A percentile compares a stretch with the other conserved stretches of the same genome.
These are phyloP conservation scores for Drosophila nr. perissopoda DNA, from an alignment of 2,888 invertebrate species.

Conservation along the genomic window DNA sequence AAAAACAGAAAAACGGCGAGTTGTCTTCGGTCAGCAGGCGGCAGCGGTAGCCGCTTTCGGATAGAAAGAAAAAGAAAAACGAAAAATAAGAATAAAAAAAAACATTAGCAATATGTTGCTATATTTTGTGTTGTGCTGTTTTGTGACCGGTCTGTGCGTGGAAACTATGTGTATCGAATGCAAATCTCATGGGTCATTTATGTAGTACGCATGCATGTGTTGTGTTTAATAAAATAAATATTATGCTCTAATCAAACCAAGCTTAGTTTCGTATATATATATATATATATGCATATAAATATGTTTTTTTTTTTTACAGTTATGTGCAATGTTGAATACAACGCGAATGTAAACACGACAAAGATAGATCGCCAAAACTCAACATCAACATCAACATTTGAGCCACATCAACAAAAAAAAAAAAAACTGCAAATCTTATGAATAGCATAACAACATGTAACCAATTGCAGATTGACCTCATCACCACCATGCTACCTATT, in stretches of 20 bases:
- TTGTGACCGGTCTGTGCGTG: constrained; percentile 33
- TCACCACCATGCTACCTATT: constrained; percentile 20
- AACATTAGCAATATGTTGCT: constrained; percentile 43
- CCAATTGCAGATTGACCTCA: constrained; percentile 27
- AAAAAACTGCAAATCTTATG: constrained; percentile 35
- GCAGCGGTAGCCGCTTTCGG: constrained; percentile 39
- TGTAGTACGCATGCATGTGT: constrained; percentile 17
- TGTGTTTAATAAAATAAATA: constrained; percentile 8
- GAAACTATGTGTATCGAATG: constrained; percentile 24
- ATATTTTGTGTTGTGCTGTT: constrained; percentile 26
- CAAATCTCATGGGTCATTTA: constrained; percentile 28
- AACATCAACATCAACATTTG: constrained; percentile 33
- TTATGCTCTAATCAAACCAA: constrained; percentile 23
- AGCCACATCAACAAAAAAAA: constrained; percentile 11
- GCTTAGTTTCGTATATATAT: not conserved
- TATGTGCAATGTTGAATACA: constrained; percentile 64
- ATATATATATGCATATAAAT: not conserved
- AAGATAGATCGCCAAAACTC: not conserved
- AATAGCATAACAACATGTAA: constrained; percentile 28
- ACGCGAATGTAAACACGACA: constrained; percentile 48
- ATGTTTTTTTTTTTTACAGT: constrained; percentile 51
- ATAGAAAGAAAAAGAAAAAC: constrained; percentile 2
- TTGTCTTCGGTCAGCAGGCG: constrained; percentile 51
- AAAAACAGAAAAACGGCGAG: constrained; percentile 52
- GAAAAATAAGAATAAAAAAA: constrained; percentile 10